Base-by-base conservation (phyloP, 2,113 vertebrate species). In the Chunga burmeisteri region DNA sequence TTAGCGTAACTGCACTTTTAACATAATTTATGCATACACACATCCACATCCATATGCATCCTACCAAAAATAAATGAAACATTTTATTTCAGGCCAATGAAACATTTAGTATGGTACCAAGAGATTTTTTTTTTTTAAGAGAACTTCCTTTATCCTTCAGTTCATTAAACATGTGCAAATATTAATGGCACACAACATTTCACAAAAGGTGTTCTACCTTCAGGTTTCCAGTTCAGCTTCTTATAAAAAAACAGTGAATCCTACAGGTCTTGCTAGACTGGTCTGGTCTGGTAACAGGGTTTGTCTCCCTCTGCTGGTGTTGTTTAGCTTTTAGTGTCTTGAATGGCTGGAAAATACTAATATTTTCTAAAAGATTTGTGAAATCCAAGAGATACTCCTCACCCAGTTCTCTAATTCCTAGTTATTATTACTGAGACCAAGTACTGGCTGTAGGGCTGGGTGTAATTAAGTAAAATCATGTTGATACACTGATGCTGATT, bases 301-400 rank as follows among this genome's bases (percentile, higher is more conserved):
- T 96, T 95, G 95, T 97, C 94, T 96, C 96, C 97, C 96, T 96
- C 96, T 97, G 62, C 95, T 96, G 97, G 95, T 89, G 67, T 63
- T 66, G 14, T 4, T 80, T 70, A 75, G 52, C 58, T 91, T 82
- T 80, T 70, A 52, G 42, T 90, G 25, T 19, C 59, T 50, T 32
- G 66, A 93, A 49, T 50, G 50, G 13, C 53, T 91, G 46, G 46
- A 58, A 89, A 89, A 85, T 20, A 52, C 7, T 34, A n/a, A 10
- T 80, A 88, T 88, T 80, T 94, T 81, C 36, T 13, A 79, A 72
- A 75, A 94, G 2, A 50, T 72, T 40, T 1, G 11, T 78, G 27
- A 86, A 78, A 81, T 78, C 34, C 21, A 68, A 40, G 44, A 90
- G 61, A 66, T 34, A 22, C 1, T 66, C 59, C 53, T 92, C 78